These are phyloP conservation scores for Acanthoscelides obtectus DNA, from an alignment of 2,888 invertebrate species.

Conservation along the genomic window DNA sequence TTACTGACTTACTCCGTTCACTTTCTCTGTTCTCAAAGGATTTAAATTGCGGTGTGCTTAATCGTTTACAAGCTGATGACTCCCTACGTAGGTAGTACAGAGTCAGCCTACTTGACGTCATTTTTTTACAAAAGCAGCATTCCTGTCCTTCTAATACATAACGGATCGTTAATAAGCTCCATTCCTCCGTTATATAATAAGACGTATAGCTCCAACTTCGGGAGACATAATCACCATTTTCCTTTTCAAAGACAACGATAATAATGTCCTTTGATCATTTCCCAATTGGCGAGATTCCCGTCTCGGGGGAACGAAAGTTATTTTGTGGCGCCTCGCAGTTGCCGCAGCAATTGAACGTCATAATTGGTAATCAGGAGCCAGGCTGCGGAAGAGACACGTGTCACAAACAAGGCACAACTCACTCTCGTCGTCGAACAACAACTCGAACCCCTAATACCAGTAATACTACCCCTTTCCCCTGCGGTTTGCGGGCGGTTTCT, in stretches of 20 bases:
- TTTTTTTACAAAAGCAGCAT: too few relatives aligned
- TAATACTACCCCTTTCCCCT: constrained; percentile 24
- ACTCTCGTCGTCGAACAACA: not conserved
- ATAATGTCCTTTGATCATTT: constrained; percentile 7
- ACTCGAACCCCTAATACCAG: constrained; percentile 6
- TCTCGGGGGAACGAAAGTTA: constrained; percentile 26
- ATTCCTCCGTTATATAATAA: not conserved
- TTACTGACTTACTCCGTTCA: too few relatives aligned
- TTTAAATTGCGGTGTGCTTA: too few relatives aligned
- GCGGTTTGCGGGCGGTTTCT: constrained; percentile 13
- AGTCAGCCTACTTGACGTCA: too few relatives aligned
- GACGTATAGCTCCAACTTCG: not conserved
- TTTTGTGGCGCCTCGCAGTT: constrained; percentile 15
- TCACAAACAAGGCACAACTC: constrained; percentile 30
- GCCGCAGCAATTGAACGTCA: constrained; percentile 40
- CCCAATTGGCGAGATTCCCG: constrained; percentile 6
- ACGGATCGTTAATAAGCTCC: too few relatives aligned
- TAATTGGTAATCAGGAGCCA: constrained; percentile 42
- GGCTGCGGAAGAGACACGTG: constrained; percentile 40
- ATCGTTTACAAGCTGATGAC: too few relatives aligned
- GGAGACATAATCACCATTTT: not conserved
- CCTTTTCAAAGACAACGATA: not conserved
- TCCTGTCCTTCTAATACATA: too few relatives aligned
- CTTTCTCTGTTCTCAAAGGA: too few relatives aligned
- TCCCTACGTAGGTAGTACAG: too few relatives aligned